phyloP scores from a whole-genome alignment of 1,140 invertebrate genomes.

The Ceratina japonica region DNA sequence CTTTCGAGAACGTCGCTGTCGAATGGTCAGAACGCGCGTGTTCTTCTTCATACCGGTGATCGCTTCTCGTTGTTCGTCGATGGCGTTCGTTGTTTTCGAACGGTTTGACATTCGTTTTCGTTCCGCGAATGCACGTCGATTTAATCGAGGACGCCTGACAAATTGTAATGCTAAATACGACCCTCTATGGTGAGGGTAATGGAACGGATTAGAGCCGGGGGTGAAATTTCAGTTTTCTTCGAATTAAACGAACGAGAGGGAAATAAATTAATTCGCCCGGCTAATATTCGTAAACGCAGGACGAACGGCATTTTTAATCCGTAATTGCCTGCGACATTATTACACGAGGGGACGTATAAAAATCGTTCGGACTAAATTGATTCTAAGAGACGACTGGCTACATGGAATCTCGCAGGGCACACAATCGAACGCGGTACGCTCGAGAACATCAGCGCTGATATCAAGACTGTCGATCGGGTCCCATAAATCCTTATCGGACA shows the following conservation, averaged over 20 bases:
- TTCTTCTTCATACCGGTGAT: constrained; percentile 19
- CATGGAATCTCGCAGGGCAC: background rate
- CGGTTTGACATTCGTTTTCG: constrained; percentile 8
- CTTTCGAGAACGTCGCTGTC: constrained; percentile 19
- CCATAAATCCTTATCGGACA: constrained; percentile 12
- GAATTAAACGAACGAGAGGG: too few species aligned
- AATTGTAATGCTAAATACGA: constrained; percentile 4
- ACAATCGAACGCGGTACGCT: background rate
- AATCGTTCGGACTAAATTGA: too few species aligned
- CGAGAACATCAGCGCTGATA: background rate
- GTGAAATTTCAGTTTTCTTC: too few species aligned
- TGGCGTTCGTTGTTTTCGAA: constrained; percentile 19
- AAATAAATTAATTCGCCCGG: too few species aligned
- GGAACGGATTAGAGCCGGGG: too few species aligned
- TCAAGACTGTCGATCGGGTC: background rate
- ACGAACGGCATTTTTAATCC: too few species aligned
- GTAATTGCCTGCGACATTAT: too few species aligned
- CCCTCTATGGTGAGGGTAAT: too few species aligned
- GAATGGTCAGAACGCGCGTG: constrained; percentile 14
- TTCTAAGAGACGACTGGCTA: too few species aligned
- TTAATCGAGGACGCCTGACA: constrained; percentile 9
- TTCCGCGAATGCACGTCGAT: background rate
- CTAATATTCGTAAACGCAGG: too few species aligned
- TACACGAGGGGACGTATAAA: too few species aligned
- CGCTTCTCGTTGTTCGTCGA: constrained; percentile 4